Conservation (phyloP, 1,140 invertebrate genomes). For the Neodiprion virginianus region DNA sequence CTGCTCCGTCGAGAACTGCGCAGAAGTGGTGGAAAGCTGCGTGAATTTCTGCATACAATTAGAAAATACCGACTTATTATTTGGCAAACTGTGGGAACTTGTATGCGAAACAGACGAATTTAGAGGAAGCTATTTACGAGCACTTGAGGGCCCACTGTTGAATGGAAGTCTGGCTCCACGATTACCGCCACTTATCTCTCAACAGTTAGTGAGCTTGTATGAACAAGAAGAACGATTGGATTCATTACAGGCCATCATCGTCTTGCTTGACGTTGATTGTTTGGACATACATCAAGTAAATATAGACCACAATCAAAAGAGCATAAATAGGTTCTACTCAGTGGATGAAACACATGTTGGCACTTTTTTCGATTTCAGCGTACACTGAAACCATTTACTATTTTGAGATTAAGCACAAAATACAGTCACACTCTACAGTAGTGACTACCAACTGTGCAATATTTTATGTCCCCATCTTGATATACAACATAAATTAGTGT, state of each 20-base stretch:
- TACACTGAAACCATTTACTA: no score
- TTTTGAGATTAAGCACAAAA: no score
- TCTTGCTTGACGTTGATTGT: constrained; percentile 82
- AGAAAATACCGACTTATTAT: constrained; percentile 62
- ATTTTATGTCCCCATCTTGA: no score
- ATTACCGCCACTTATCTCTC: constrained; percentile 71
- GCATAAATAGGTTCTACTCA: no score
- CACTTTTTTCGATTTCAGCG: no score
- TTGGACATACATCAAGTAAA: constrained; percentile 87
- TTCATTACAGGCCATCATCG: constrained; percentile 80
- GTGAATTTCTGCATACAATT: constrained; percentile 57
- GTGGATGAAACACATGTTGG: no score
- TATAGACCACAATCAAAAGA: no score
- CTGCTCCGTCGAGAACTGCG: constrained; percentile 52
- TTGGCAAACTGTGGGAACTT: constrained; percentile 64
- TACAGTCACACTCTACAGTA: no score
- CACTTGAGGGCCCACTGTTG: constrained; percentile 61
- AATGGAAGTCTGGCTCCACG: constrained; percentile 59
- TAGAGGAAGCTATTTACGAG: constrained; percentile 58
- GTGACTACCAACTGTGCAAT: no score
- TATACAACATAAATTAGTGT: no score
- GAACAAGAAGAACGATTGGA: constrained; percentile 64
- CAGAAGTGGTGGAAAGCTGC: constrained; percentile 49
- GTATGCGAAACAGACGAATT: constrained; percentile 54
- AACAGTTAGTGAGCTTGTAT: constrained; percentile 70